Base-by-base conservation (phyloP, 2,797 vertebrate species). In the Schizopygopsis malacanthus region DNA sequence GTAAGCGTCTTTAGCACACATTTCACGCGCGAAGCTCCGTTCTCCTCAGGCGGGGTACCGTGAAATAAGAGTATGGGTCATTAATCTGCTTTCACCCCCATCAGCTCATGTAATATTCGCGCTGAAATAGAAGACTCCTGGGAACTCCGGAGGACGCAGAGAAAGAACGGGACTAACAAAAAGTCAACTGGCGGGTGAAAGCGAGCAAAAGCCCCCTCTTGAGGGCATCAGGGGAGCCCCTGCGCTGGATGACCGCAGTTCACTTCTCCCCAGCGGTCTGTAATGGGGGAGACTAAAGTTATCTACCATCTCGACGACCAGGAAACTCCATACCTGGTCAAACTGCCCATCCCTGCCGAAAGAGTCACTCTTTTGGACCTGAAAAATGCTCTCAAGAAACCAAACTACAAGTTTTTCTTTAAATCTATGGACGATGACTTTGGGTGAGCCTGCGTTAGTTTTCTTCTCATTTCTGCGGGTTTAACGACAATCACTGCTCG, bases 401-500 rank as follows among this genome's bases (percentile, higher is more conserved):
- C 97, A 87, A 97, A 96, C 93, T 98, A 98, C 94, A 99, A 99
- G 95, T 99, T 98, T 93, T 99, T 98, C 96, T 99, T 99, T 95
- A 99, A 99, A 95, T 99, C 98, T 71, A 98, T 99, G 98, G 98
- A 99, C 94, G 97, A 98, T 93, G 98, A 99, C 91, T 99, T 99
- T 88, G 98, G 98, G 98, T 99, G 96, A 95, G 92, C 81, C 56
- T 20, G 22, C n/a, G 39, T 50, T 63, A 4, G 33, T 79, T 83
- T 79, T 71, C 65, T 47, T 37, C 45, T 12, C 54, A 18, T 20
- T 72, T 82, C 22, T 76, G 45, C 54, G 2, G 18, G 22, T 10
- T 81, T 67, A 3, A 43, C 70, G 22, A 54, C 6, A 75, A 45
- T 47, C 61, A 25, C 7, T 18, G 63, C 8, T 47, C 67, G 20